Percentiles rank a stretch among this genome's conserved stretches.
Evolutionary conservation across 1,140 invertebrate genomes (phyloP).

Genomic region (Orchestia grillus): DNA sequence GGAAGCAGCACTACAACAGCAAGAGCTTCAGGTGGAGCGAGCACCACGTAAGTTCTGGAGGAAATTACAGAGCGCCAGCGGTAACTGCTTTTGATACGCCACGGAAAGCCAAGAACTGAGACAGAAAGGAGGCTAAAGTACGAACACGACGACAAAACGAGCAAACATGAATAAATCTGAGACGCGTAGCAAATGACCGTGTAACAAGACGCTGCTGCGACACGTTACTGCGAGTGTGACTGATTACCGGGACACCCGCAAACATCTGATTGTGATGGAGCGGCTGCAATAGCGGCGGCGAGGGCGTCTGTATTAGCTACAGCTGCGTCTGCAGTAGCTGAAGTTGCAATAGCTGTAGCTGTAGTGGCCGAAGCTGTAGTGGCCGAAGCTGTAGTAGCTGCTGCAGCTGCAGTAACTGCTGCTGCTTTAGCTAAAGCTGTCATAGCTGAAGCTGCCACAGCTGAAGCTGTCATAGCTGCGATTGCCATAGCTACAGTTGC

Average conservation of each 20-base stretch:
- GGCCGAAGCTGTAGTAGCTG: neutral
- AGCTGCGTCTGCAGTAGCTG: too few relatives aligned
- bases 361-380: neutral
- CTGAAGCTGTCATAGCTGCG: too few relatives aligned
- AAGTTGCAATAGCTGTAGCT: neutral
- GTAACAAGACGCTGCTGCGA: neutral
- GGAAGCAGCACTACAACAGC: neutral
- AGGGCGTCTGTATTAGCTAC: too few relatives aligned
- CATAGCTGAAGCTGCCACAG: too few relatives aligned
- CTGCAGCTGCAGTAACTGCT: neutral
- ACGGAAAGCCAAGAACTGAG: neutral
- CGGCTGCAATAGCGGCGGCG: neutral
- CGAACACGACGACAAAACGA: neutral
- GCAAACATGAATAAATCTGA: neutral
- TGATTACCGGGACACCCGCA: neutral
- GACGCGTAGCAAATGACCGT: neutral
- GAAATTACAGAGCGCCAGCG: neutral
- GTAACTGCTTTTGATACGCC: neutral
- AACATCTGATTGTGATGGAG: neutral
- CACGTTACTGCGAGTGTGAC: neutral
- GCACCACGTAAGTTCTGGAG: neutral
- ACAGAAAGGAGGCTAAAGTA: too few relatives aligned
- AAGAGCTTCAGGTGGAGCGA: neutral
- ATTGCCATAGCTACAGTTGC: too few relatives aligned
- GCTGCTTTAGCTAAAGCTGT: too few relatives aligned